These are phyloP conservation scores for Botia kubotai DNA, from an alignment of 2,797 vertebrate genomes.

Conservation along the genomic window DNA sequence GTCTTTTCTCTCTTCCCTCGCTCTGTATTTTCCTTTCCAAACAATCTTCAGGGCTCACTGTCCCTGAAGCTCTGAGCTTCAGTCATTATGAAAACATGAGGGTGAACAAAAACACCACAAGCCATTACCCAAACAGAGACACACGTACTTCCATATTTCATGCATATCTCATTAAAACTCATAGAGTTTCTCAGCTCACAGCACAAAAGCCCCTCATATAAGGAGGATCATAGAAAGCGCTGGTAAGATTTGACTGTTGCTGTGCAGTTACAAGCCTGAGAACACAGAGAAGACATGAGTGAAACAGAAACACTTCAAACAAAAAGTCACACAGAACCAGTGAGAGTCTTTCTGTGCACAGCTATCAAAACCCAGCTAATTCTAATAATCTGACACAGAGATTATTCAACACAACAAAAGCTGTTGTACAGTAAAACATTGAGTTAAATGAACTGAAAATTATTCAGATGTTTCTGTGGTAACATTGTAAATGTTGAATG, in stretches of 20 bases:
- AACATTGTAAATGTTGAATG: too few species aligned
- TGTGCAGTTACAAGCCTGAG: not conserved
- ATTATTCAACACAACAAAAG: too few species aligned
- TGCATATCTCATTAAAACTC: constrained; percentile 44
- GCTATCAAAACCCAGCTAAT: too few species aligned
- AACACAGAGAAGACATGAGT: not conserved
- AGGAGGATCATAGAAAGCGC: not conserved
- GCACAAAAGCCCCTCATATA: constrained; percentile 22
- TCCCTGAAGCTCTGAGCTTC: not conserved
- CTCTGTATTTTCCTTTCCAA: not conserved
- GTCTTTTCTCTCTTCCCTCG: too few species aligned
- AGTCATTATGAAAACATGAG: constrained; percentile 40
- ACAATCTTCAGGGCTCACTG: not conserved
- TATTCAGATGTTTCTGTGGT: too few species aligned
- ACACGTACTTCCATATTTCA: constrained; percentile 39
- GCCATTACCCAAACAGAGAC: constrained; percentile 22
- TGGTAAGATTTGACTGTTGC: not conserved
- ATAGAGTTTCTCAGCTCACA: not conserved
- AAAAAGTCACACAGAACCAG: not conserved
- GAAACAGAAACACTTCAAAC: not conserved
- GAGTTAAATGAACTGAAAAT: too few species aligned
- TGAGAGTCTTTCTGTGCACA: too few species aligned
- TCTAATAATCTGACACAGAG: too few species aligned
- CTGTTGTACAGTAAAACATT: too few species aligned
- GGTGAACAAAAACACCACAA: constrained; percentile 30